Evolutionary conservation across 2,888 invertebrate genomes (phyloP).

Genomic region (Trissolcus japonicus): DNA sequence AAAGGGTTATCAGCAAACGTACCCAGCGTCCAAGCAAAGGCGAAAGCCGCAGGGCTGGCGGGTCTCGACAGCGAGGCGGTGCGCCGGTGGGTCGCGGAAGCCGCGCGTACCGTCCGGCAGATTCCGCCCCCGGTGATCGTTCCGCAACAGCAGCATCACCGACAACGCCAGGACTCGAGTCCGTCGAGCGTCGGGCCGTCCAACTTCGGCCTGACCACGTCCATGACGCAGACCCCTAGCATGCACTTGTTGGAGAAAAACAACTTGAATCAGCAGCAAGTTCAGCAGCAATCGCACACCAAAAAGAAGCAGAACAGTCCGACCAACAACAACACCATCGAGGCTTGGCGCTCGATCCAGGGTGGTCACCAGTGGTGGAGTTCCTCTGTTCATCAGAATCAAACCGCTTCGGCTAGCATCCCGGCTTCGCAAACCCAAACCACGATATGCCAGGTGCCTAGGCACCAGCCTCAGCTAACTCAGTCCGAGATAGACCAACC

Average conservation of each 20-base stretch:
- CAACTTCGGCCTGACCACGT: slow-evolving; percentile 65
- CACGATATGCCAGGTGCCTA: slow-evolving; percentile 76
- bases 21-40: slow-evolving; percentile 61
- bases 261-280: slow-evolving; percentile 64
- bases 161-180: slow-evolving; percentile 62
- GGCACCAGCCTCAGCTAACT: slow-evolving; percentile 74
- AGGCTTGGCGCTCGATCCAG: slow-evolving; percentile 75
- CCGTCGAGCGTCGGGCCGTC: slow-evolving; percentile 64
- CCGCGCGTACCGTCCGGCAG: slow-evolving; percentile 78
- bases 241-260: slow-evolving; percentile 75
- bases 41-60: slow-evolving; percentile 78
- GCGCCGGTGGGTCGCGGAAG: slow-evolving; percentile 80
- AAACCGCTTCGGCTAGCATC: slow-evolving; percentile 59
- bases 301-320: slow-evolving; percentile 74
- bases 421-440: slow-evolving; percentile 78
- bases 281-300: slow-evolving; percentile 61
- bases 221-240: slow-evolving; percentile 74
- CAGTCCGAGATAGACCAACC: slow-evolving; percentile 80
- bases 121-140: slow-evolving; percentile 70
- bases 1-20: slow-evolving; percentile 69
- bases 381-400: slow-evolving; percentile 72
- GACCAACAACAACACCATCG: slow-evolving; percentile 78
- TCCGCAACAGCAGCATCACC: slow-evolving; percentile 64
- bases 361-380: slow-evolving; percentile 74
- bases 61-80: slow-evolving; percentile 80